These are phyloP conservation scores for Polypedilum pembai DNA, from an alignment of 1,140 invertebrate species.

Conservation along the genomic window DNA sequence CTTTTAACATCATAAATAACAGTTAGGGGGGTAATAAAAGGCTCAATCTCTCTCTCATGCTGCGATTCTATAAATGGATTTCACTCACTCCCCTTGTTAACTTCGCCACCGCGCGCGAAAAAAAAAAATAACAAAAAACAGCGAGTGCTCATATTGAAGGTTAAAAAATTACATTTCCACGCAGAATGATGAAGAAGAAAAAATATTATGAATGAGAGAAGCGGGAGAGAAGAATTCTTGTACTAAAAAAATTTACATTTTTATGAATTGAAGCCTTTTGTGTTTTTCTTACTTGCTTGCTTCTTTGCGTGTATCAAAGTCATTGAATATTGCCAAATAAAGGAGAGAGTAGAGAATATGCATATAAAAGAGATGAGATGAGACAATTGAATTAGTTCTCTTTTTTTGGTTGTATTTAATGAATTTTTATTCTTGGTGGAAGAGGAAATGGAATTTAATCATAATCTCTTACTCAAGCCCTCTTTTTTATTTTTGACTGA, in stretches of 20 bases:
- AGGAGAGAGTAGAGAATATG: not conserved
- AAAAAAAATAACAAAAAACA: not conserved
- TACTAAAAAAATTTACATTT: conserved; percentile 25
- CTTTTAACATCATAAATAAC: conserved; percentile 7
- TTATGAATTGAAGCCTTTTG: conserved; percentile 25
- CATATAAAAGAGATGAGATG: not conserved
- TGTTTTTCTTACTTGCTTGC: not conserved
- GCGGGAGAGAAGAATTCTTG: conserved; percentile 10
- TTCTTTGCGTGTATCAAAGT: conserved; percentile 19
- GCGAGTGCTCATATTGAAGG: not conserved
- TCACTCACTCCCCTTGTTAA: conserved; percentile 15
- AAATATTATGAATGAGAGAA: conserved; percentile 13
- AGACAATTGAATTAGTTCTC: conserved; percentile 26
- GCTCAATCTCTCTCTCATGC: not conserved
- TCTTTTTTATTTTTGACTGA: no score
- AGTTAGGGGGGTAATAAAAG: conserved; percentile 22
- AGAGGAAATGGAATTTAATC: conserved; percentile 18
- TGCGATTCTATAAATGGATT: conserved; percentile 20
- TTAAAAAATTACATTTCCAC: conserved; percentile 29
- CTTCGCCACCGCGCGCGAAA: conserved; percentile 13
- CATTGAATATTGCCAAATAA: conserved; percentile 19
- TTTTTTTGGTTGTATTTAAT: not conserved
- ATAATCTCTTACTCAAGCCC: not conserved
- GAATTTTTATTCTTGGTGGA: not conserved
- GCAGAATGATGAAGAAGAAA: not conserved